phyloP scores from a whole-genome alignment of 2,113 vertebrate species.

The Strix aluco region DNA sequence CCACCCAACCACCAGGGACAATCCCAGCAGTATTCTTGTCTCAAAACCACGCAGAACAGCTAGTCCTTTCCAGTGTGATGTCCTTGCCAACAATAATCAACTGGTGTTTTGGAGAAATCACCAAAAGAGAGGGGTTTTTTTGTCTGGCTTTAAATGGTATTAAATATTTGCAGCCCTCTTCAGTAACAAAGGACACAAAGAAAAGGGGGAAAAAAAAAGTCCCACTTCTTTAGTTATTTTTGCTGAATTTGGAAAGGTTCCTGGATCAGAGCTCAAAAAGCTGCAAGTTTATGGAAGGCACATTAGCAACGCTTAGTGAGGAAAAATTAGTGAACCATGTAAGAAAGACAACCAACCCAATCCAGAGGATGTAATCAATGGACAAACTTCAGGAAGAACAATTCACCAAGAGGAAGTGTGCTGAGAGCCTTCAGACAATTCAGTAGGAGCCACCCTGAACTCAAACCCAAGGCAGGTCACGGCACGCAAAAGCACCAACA shows the following conservation, averaged over 20 bases:
- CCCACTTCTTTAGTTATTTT: neutral
- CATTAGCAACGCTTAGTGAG: slow-evolving; percentile 8
- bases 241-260: slow-evolving; percentile 38
- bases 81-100: slow-evolving; percentile 53
- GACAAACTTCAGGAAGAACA: neutral
- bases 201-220: rapidly evolving
- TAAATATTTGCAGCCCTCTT: slow-evolving; percentile 39
- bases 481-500: neutral
- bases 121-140: neutral
- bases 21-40: neutral
- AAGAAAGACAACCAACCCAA: neutral
- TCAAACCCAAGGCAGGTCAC: slow-evolving; percentile 15
- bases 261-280: slow-evolving; percentile 35
- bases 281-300: slow-evolving; percentile 4
- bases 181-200: slow-evolving; percentile 25
- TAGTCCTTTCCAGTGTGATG: slow-evolving; percentile 34
- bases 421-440: slow-evolving; percentile 14
- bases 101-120: slow-evolving; percentile 35
- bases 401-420: neutral
- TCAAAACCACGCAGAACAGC: slow-evolving; percentile 31
- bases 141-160: slow-evolving; percentile 11
- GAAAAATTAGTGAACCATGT: neutral
- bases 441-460: neutral
- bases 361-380: neutral
- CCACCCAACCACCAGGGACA: neutral